Evolutionary conservation across 2,113 vertebrate genomes (phyloP), one percentile per base, ranked within the genome.

Genomic region (Cervus canadensis): DNA sequence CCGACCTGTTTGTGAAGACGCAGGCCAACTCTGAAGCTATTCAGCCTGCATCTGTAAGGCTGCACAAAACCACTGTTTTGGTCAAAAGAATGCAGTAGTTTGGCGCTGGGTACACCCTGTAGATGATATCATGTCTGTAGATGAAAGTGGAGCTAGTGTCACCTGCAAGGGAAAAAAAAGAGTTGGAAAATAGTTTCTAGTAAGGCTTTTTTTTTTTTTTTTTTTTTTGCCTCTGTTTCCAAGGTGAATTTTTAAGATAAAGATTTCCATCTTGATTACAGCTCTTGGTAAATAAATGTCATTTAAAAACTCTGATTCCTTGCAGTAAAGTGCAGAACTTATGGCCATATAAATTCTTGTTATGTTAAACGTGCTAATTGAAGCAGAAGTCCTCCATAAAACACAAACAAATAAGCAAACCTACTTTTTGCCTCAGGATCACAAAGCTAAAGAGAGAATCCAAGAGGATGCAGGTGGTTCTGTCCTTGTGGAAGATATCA

Each of bases 71-170:
- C 96, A 92, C 93, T 16, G 60, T 94, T 96, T 97, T 82, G 95
- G 91, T 79, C 83, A 79, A 93, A 98, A 97, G 95, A 97, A 97
- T 96, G 95, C 71, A 94, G 88, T 50, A 74, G 52, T 89, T 94
- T 98, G 97, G 93, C 87, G 43, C 67, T 17, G 91, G 91, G 89
- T 50, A 2, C 76, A 67, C 94, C 88, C 92, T 26, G 7, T 10
- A 36, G 92, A 97, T 97, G 94, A 98, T 87, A 91, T 98, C 98
- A 98, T 89, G 95, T 97, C 98, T 98, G 91, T 59, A 91, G 86
- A 95, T 96, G 93, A 95, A 93, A 97, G 95, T 45, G 59, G 19
- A 87, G 56, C 71, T 91, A 64, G 83, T 96, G 96, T 98, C 98
- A 98, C 96, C 97, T 97, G 85, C 89, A 19, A 96, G 76, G 56